phyloP scores from a whole-genome alignment of 2,888 invertebrate species.

The Tolmerus cingulatus region DNA sequence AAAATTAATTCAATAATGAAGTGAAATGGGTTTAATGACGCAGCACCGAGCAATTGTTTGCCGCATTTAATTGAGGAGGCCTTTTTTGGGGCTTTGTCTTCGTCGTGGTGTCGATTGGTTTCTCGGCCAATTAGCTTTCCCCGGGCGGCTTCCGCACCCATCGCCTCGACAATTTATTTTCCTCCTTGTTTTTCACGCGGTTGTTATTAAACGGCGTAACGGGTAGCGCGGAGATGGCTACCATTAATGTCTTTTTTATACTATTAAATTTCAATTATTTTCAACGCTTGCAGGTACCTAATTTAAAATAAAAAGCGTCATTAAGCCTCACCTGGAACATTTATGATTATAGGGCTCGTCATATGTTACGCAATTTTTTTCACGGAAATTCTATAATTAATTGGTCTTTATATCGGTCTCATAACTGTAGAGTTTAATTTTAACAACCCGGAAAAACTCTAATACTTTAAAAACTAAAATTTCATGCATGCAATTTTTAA shows the following conservation, averaged over 20 bases:
- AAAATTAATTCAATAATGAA: slow-evolving; percentile 12
- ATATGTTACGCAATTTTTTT: background rate
- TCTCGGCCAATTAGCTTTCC: background rate
- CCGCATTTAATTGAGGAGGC: background rate
- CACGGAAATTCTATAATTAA: background rate
- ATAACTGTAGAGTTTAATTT: background rate
- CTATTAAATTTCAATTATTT: background rate
- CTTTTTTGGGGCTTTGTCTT: background rate
- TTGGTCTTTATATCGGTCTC: background rate
- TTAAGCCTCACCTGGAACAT: background rate
- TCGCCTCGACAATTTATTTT: background rate
- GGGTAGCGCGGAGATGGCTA: background rate
- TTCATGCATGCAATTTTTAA: too few species aligned
- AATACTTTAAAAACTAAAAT: too few species aligned
- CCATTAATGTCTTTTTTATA: background rate
- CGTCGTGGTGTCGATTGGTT: background rate
- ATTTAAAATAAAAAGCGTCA: background rate
- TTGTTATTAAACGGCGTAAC: background rate
- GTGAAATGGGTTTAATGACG: slow-evolving; percentile 38
- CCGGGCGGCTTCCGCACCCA: background rate
- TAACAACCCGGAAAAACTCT: background rate
- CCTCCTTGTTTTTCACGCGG: background rate
- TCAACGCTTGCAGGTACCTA: background rate
- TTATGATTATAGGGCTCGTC: background rate
- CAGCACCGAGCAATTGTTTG: slow-evolving; percentile 29